Base-by-base conservation (phyloP, 2,888 invertebrate genomes). In the Hirtodrosophila trivittata region DNA sequence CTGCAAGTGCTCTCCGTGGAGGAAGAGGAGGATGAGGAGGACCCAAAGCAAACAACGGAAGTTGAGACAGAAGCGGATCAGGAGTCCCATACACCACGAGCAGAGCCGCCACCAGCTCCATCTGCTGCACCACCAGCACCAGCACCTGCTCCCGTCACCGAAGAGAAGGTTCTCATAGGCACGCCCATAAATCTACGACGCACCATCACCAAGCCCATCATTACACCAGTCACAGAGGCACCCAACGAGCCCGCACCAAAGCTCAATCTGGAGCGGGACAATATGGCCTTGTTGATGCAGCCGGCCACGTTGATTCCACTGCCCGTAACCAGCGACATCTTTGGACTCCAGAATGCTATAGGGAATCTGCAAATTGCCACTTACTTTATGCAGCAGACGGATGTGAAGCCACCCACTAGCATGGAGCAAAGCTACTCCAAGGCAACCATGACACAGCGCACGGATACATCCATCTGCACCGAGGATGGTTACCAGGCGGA, bases 361-460 rank as follows among this genome's bases (percentile, higher is more conserved):
- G 91, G 90, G 0, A 91, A 91, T 67, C 74, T 91, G 1, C 91
- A 91, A 67, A 88, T 91, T 5, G 90, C 91, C 33, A 89, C 90
- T 0, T 89, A 89, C 49, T 77, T 90, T 10, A 88, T 91, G 82
- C 91, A 91, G 28, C 90, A 89, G 26, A 85, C 88, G 10, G 59
- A 87, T 1, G 80, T 88, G 39, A 56, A 70, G 28, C 85, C 89
- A 0, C 60, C 80, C 3, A 72, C 78, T 0, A 77, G 78, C 3
- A 33, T 70, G 30, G 81, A 75, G 1, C 78, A 75, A 18, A 69
- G 81, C 1, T 87, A 87, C 25, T 84, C 85, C 0, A 81, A 88
- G 9, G 78, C 71, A 1, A 87, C 80, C 0, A 80, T 77, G 57
- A 90, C 90, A 0, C 88, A 89, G 43, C 81, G 90, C 25, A 89